A percentile compares a stretch with the other conserved stretches of the same genome.
phyloP scores from a whole-genome alignment of 2,797 vertebrate species.

The Fistularia commersonii region DNA sequence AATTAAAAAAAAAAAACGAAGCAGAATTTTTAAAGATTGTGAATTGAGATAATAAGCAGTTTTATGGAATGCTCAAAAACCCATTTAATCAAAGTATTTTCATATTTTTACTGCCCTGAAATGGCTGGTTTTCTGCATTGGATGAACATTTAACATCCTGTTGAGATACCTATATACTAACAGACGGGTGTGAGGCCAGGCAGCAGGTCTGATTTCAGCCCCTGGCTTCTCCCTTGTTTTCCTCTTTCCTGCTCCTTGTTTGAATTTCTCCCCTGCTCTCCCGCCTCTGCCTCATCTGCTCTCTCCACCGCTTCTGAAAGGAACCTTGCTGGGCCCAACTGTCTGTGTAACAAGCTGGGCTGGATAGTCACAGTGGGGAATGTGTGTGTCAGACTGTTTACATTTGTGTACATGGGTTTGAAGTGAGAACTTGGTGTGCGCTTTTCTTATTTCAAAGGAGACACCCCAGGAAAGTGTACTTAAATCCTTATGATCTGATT shows the following conservation, averaged over 20 bases:
- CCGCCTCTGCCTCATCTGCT: slow-evolving; percentile 42
- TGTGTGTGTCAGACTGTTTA: slow-evolving; percentile 48
- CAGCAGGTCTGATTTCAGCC: slow-evolving; percentile 47
- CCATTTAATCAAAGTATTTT: no score
- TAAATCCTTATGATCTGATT: slow-evolving; percentile 13
- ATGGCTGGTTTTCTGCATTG: no score
- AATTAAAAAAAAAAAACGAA: no score
- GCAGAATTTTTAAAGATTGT: no score
- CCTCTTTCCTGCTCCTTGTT: slow-evolving; percentile 20
- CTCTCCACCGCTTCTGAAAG: slow-evolving; percentile 74
- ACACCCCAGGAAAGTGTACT: slow-evolving; percentile 19
- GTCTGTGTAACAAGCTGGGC: slow-evolving; percentile 88
- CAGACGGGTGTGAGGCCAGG: slow-evolving; percentile 28
- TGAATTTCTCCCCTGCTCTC: slow-evolving; percentile 24
- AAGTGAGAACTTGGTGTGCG: slow-evolving; percentile 10
- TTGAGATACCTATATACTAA: background rate
- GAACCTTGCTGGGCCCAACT: slow-evolving; percentile 90
- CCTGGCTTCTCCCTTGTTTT: slow-evolving; percentile 13
- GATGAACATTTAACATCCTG: no score
- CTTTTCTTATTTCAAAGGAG: slow-evolving; percentile 8
- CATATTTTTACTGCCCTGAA: no score
- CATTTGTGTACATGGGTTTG: slow-evolving; percentile 39
- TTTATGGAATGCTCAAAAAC: no score
- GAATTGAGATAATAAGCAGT: no score
- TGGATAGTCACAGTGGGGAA: slow-evolving; percentile 72